Percentiles rank a stretch among this genome's conserved stretches.
Evolutionary conservation across 2,113 vertebrate genomes (phyloP).

Genomic region (Empidonax alnorum): DNA sequence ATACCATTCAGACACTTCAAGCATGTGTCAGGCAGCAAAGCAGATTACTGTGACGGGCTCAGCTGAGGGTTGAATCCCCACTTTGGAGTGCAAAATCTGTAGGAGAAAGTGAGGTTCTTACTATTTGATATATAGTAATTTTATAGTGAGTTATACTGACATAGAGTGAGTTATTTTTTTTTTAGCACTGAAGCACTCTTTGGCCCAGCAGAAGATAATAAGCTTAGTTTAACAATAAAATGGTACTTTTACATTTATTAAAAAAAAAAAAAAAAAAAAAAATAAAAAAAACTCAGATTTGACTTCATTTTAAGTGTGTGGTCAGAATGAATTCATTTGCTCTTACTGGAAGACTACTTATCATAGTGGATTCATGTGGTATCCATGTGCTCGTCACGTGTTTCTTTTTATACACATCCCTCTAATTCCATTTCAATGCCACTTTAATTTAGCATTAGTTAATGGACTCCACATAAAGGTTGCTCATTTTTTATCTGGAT

Average conservation of each 20-base stretch:
- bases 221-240: slow-evolving; percentile 3
- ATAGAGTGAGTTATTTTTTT: neutral
- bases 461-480: slow-evolving; percentile 69
- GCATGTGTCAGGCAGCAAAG: neutral
- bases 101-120: neutral
- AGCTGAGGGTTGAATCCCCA: neutral
- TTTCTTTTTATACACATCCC: slow-evolving; percentile 67
- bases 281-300: neutral
- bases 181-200: neutral
- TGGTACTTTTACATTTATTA: slow-evolving; percentile 62
- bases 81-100: neutral
- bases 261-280: neutral
- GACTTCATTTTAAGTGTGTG: slow-evolving; percentile 66
- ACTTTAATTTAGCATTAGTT: slow-evolving; percentile 75
- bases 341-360: slow-evolving; percentile 76
- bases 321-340: slow-evolving; percentile 73
- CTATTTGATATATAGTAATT: neutral
- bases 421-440: slow-evolving; percentile 69
- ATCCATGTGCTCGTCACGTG: slow-evolving; percentile 66
- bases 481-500: slow-evolving; percentile 59
- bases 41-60: neutral
- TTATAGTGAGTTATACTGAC: neutral
- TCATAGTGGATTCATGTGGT: slow-evolving; percentile 73
- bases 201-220: slow-evolving; percentile 2
- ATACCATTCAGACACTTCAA: neutral